Evolutionary conservation across 2,888 invertebrate species (phyloP).

Genomic region (Latheticus oryzae): DNA sequence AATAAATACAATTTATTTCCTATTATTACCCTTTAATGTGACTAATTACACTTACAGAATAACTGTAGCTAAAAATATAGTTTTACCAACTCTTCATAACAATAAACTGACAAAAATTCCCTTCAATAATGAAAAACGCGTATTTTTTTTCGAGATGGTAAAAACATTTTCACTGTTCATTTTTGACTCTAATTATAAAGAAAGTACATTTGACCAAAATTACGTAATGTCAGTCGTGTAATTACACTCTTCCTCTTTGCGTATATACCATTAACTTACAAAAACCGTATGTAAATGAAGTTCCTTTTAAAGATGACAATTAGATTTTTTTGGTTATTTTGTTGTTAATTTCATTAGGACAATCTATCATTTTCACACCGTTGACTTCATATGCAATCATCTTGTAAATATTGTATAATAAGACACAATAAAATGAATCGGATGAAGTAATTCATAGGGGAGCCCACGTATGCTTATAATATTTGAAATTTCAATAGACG

Average conservation of each 20-base stretch:
- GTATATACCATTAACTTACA: background rate
- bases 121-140: slow-evolving; percentile 4
- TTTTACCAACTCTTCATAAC: too few relatives aligned
- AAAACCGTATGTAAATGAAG: slow-evolving; percentile 19
- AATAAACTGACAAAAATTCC: slow-evolving; percentile 8
- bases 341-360: slow-evolving; percentile 18
- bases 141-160: slow-evolving; percentile 7
- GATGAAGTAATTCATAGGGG: slow-evolving; percentile 22
- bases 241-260: slow-evolving; percentile 6
- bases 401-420: slow-evolving; percentile 26
- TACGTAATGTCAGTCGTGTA: slow-evolving; percentile 5
- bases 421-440: slow-evolving; percentile 24
- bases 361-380: slow-evolving; percentile 30
- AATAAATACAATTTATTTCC: too few relatives aligned
- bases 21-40: too few relatives aligned
- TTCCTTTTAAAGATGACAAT: slow-evolving; percentile 3
- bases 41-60: too few relatives aligned
- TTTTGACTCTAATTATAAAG: slow-evolving; percentile 22
- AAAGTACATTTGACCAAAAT: slow-evolving; percentile 18
- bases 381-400: slow-evolving; percentile 19
- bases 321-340: slow-evolving; percentile 7
- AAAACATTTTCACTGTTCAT: background rate
- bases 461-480: slow-evolving; percentile 33
- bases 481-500: slow-evolving; percentile 29
- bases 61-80: too few relatives aligned